Evolutionary conservation across 2,797 vertebrate species (phyloP), one percentile per base, ranked within the genome.

Genomic region (Tapera naevia): DNA sequence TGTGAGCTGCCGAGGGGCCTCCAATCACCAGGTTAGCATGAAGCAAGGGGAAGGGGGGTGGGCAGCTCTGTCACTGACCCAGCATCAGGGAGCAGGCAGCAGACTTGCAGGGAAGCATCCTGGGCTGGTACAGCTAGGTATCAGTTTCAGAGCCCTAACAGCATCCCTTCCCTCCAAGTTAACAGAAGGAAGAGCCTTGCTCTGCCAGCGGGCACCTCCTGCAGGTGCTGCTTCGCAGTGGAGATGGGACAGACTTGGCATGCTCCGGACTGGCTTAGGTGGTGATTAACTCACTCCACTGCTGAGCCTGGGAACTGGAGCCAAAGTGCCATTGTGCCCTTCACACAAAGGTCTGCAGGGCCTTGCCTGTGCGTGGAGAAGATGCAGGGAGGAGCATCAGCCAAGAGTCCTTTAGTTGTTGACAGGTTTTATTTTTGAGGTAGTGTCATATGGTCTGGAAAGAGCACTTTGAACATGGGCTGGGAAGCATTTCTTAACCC

Each of bases 291-390:
- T 70, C 1, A 1, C 17, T 53, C 17, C 1, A 5, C 23, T 3
- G 1, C 45, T 3, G 41, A 62, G 11, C 6, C 0, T 14, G 19
- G 50, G 17, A 79, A 37, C 51, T 1, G 1, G 24, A 65, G 57
- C 65, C 61, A 39, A 23, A 54, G 30, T 1, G 1, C 51, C 2
- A 0, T 30, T 3, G 28, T 50, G 33, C 28, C 5, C 33, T 33
- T 66, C 1, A 0, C 8, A 7, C 30, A 10, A 7, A 56, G 45
- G 51, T 5, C 41, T 54, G 35, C 32, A 6, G 27, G 32, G 22
- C 51, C 57, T n/a, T 61, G 27, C 30, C 45, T 27, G 37, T 22
- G 19, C 21, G 58, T 3, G 5, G 23, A 14, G 80, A 50, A 70
- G 57, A 12, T 18, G 32, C 27, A 4, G 50, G 50, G 46, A 69